Conservation (phyloP, 1,140 invertebrate genomes). For the Heterodera schachtii region DNA sequence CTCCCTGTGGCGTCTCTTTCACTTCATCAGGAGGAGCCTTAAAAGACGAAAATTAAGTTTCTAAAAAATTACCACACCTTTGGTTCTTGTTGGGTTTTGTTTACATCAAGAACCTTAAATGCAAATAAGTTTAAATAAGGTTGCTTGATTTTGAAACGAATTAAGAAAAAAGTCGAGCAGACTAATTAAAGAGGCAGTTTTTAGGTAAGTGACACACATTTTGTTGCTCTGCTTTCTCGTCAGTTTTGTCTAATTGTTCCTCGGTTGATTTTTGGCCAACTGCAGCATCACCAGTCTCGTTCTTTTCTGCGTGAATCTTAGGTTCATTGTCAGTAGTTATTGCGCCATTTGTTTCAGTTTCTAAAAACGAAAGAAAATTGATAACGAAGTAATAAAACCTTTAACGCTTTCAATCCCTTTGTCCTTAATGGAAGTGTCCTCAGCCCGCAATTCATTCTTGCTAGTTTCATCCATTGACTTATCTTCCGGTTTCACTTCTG, state of each 20-base stretch:
- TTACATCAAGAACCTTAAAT: neutral
- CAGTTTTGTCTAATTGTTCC: conserved; percentile 4
- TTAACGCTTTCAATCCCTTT: conserved; percentile 78
- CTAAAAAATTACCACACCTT: too few relatives aligned
- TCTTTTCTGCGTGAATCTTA: neutral
- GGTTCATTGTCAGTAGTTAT: neutral
- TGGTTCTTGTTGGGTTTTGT: neutral
- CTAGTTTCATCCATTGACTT: neutral
- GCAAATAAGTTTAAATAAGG: neutral
- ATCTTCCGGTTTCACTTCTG: neutral
- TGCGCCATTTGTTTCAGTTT: neutral
- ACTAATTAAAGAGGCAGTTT: too few relatives aligned
- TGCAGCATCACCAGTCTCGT: neutral
- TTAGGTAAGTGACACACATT: neutral
- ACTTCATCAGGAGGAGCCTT: too few relatives aligned
- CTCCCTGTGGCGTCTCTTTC: too few relatives aligned
- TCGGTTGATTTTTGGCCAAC: neutral
- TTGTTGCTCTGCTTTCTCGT: neutral
- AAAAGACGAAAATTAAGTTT: too few relatives aligned
- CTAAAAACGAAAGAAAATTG: neutral
- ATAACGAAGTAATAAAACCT: conserved; percentile 35
- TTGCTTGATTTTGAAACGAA: neutral
- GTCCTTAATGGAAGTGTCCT: conserved; percentile 72
- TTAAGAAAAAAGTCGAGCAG: too few relatives aligned
- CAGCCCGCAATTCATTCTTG: neutral